These are phyloP conservation scores for Anthoscopus minutus DNA, from an alignment of 2,113 vertebrate species.

Conservation along the genomic window DNA sequence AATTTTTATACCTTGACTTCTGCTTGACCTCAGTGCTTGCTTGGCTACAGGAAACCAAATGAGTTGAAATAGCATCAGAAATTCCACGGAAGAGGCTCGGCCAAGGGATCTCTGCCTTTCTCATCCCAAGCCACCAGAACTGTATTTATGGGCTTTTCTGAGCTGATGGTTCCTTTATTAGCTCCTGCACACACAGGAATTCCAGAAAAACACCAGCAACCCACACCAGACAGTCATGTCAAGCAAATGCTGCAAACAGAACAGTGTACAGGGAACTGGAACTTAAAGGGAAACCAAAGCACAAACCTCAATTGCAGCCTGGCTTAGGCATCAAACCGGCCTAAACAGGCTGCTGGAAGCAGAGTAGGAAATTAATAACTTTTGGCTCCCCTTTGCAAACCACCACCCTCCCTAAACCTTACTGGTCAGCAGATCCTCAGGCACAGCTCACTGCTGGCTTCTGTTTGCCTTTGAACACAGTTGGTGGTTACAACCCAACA, in stretches of 20 bases:
- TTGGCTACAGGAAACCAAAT: slow-evolving; percentile 20
- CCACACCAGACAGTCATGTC: not conserved
- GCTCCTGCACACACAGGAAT: slow-evolving; percentile 29
- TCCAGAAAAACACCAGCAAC: slow-evolving; percentile 21
- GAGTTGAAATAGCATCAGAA: not conserved
- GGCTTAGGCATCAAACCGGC: slow-evolving; percentile 29
- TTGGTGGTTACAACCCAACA: not conserved
- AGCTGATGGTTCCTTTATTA: slow-evolving; percentile 21
- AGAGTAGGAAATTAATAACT: not conserved
- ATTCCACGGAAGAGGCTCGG: not conserved
- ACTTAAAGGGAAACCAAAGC: slow-evolving; percentile 5
- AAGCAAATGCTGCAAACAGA: not conserved
- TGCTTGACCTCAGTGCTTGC: not conserved
- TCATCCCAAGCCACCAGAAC: not conserved
- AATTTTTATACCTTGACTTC: slow-evolving; percentile 47
- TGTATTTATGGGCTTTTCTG: not conserved
- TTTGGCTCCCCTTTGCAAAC: slow-evolving; percentile 24
- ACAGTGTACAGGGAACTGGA: not conserved
- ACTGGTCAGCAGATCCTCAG: slow-evolving; percentile 22
- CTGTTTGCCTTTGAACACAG: not conserved
- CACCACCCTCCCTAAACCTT: not conserved
- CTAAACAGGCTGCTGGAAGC: slow-evolving; percentile 33
- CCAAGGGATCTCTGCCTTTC: not conserved
- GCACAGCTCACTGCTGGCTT: not conserved
- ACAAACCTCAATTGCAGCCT: slow-evolving; percentile 28